phyloP scores from a whole-genome alignment of 1,140 invertebrate genomes.

The Telenomus remus region DNA sequence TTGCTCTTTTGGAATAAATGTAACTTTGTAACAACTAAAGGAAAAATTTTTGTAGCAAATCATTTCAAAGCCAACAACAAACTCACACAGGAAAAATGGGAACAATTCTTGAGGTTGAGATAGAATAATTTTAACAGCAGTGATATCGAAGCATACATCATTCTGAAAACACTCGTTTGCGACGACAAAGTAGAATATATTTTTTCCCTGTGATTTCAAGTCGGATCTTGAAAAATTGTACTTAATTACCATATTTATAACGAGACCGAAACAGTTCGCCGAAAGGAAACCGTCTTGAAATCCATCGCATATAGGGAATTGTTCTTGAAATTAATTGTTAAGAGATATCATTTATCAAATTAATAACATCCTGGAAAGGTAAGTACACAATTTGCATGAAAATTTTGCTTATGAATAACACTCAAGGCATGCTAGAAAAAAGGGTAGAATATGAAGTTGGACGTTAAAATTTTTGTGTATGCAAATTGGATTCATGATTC shows the following conservation, averaged over 20 bases:
- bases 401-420: slow-evolving; percentile 48
- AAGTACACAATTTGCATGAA: slow-evolving; percentile 44
- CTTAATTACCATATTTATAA: slow-evolving; percentile 45
- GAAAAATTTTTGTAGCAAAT: too few relatives aligned
- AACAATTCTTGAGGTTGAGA: too few relatives aligned
- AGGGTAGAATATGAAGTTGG: slow-evolving; percentile 31
- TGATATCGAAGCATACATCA: too few relatives aligned
- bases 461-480: slow-evolving; percentile 40
- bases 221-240: slow-evolving; percentile 6
- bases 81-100: too few relatives aligned
- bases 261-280: slow-evolving; percentile 22
- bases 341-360: slow-evolving; percentile 46
- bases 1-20: too few relatives aligned
- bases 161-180: too few relatives aligned
- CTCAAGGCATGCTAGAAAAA: slow-evolving; percentile 38
- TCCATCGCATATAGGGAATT: slow-evolving; percentile 25
- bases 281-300: slow-evolving; percentile 25
- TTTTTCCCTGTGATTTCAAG: too few relatives aligned
- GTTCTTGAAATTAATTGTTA: slow-evolving; percentile 41
- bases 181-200: too few relatives aligned
- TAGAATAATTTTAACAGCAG: too few relatives aligned
- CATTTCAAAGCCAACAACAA: too few relatives aligned
- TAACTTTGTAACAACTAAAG: too few relatives aligned
- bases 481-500: slow-evolving; percentile 41
- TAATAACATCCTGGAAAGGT: slow-evolving; percentile 49